Evolutionary conservation across 2,888 invertebrate genomes (phyloP).

Genomic region (Eutolmus rufibarbis): DNA sequence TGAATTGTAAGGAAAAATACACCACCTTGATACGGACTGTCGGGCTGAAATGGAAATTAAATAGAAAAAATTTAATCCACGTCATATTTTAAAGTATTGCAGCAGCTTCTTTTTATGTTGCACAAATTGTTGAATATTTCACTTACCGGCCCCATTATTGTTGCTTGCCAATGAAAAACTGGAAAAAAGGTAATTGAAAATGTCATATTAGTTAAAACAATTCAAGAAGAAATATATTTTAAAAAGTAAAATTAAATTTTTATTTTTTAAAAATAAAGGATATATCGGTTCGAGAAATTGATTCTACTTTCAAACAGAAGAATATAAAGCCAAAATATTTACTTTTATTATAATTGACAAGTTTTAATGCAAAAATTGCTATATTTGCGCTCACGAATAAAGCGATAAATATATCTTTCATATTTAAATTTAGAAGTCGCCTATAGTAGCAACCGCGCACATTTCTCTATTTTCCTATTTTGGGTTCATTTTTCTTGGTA

Average conservation of each 20-base stretch:
- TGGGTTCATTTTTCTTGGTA: too few species aligned
- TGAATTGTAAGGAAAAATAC: slow-evolving; percentile 99
- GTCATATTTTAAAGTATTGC: neutral
- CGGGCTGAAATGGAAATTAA: slow-evolving; percentile 76
- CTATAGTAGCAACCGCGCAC: too few species aligned
- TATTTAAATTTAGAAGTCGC: neutral
- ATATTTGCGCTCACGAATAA: too few species aligned
- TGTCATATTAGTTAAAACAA: neutral
- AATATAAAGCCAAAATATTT: too few species aligned
- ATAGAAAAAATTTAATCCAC: neutral
- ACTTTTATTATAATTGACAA: too few species aligned
- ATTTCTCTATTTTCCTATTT: too few species aligned
- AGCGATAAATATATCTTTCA: neutral
- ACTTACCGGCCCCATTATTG: slow-evolving; percentile 99
- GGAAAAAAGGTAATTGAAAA: slow-evolving; percentile 51
- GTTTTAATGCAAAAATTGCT: too few species aligned
- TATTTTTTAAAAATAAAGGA: too few species aligned
- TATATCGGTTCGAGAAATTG: too few species aligned
- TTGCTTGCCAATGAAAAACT: slow-evolving; percentile 99
- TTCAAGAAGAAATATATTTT: neutral
- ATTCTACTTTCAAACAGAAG: too few species aligned
- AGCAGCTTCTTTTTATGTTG: neutral
- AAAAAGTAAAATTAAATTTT: neutral
- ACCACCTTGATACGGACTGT: slow-evolving; percentile 99
- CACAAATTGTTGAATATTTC: slow-evolving; percentile 48